A percentile compares a stretch with the other conserved stretches of the same genome.
phyloP scores from a whole-genome alignment of 2,888 invertebrate genomes.

The Dasypogon diadema region DNA sequence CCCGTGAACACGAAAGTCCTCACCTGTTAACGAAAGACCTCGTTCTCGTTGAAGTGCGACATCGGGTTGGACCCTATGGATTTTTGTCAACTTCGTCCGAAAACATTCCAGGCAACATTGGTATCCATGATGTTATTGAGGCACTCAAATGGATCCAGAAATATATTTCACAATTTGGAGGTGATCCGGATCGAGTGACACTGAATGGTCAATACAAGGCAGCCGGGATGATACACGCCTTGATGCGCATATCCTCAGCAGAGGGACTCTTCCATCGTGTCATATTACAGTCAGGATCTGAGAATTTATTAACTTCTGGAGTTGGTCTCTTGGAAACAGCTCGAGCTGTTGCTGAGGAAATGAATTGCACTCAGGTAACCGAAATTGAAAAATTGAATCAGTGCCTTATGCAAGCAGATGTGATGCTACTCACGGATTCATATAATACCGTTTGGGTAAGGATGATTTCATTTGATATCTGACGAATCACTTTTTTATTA shows the following conservation, averaged over 20 bases:
- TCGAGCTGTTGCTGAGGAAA: not conserved
- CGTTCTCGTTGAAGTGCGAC: slow-evolving; percentile 65
- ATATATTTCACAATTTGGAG: slow-evolving; percentile 68
- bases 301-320: slow-evolving; percentile 66
- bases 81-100: slow-evolving; percentile 68
- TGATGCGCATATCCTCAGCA: slow-evolving; percentile 63
- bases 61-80: slow-evolving; percentile 66
- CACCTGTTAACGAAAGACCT: slow-evolving; percentile 64
- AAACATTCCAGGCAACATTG: slow-evolving; percentile 69
- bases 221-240: slow-evolving; percentile 65
- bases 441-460: not conserved
- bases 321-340: slow-evolving; percentile 62
- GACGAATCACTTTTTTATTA: not conserved
- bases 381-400: not conserved
- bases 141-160: slow-evolving; percentile 67
- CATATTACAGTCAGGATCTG: slow-evolving; percentile 69
- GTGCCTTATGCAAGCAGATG: not conserved
- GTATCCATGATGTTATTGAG: slow-evolving; percentile 66
- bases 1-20: slow-evolving; percentile 57
- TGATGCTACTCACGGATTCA: slow-evolving; percentile 57
- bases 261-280: slow-evolving; percentile 66
- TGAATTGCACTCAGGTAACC: not conserved
- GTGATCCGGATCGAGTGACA: slow-evolving; percentile 66
- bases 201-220: slow-evolving; percentile 69
- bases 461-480: not conserved